Evolutionary conservation across 2,797 vertebrate species (phyloP).

Genomic region (Monodelphis domestica): DNA sequence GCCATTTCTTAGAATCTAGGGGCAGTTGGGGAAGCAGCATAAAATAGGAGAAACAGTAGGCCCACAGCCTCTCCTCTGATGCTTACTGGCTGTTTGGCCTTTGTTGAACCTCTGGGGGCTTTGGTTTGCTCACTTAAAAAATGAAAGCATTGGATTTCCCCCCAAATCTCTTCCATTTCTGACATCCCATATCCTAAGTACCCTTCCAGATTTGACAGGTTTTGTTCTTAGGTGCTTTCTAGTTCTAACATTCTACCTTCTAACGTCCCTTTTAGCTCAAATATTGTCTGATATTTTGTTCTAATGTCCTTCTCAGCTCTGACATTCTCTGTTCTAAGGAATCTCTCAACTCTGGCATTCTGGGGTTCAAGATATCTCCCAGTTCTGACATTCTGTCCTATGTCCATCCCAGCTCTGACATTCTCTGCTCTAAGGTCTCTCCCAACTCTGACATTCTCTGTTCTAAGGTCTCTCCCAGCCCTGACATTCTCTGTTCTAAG

Average conservation of each 20-base stretch:
- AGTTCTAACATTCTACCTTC: neutral
- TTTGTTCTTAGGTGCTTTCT: neutral
- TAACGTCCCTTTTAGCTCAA: too few species aligned
- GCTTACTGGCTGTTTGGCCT: neutral
- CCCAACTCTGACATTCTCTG: neutral
- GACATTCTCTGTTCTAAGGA: too few species aligned
- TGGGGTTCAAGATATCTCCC: too few species aligned
- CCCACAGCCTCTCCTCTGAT: neutral
- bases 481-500: neutral
- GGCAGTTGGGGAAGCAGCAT: neutral
- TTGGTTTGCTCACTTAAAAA: neutral
- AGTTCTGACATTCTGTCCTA: too few species aligned
- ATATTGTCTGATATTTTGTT: too few species aligned
- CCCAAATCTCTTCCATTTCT: neutral
- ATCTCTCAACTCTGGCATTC: too few species aligned
- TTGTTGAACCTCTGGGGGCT: neutral
- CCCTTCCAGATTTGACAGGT: neutral
- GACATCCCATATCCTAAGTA: neutral
- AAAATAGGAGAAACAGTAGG: neutral
- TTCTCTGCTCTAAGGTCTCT: neutral
- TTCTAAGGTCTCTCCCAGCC: neutral
- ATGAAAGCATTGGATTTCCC: neutral
- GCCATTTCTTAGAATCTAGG: neutral
- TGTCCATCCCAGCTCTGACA: too few species aligned
- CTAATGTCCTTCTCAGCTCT: too few species aligned